Percentiles rank a stretch among this genome's conserved stretches.
phyloP scores from a whole-genome alignment of 2,113 vertebrate genomes.

The Nothobranchius kuhntae region DNA sequence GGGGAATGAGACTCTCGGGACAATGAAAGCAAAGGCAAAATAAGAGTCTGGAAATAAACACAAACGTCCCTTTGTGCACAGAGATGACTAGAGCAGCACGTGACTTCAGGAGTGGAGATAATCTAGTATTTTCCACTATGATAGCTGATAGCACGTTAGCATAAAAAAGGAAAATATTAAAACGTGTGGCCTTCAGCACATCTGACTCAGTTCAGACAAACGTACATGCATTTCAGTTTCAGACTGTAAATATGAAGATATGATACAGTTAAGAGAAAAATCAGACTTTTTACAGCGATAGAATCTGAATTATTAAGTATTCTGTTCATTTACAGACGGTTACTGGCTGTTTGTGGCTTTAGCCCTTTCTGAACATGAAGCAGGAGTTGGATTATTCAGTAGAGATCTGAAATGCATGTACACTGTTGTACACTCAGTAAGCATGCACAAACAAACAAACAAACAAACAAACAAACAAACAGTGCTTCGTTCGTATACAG shows the following conservation, averaged over 20 bases:
- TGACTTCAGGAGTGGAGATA: neutral
- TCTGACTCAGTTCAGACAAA: slow-evolving; percentile 37
- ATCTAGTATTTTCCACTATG: slow-evolving; percentile 9
- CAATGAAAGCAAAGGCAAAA: slow-evolving; percentile 41
- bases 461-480: slow-evolving; percentile 48
- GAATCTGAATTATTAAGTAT: slow-evolving; percentile 22
- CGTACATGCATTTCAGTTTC: slow-evolving; percentile 65
- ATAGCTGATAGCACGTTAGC: slow-evolving; percentile 26
- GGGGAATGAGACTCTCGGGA: slow-evolving; percentile 13
- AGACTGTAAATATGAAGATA: slow-evolving; percentile 27
- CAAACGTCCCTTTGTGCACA: slow-evolving; percentile 41
- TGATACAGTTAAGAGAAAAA: slow-evolving; percentile 16
- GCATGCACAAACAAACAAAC: slow-evolving; percentile 71
- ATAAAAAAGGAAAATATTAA: slow-evolving; percentile 29
- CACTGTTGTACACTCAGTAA: slow-evolving; percentile 68
- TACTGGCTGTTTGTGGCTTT: slow-evolving; percentile 44
- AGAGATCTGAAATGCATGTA: slow-evolving; percentile 60
- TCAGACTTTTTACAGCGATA: slow-evolving; percentile 25
- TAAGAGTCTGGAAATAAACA: slow-evolving; percentile 50
- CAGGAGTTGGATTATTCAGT: slow-evolving; percentile 28
- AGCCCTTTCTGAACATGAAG: slow-evolving; percentile 49
- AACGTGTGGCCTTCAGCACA: slow-evolving; percentile 29
- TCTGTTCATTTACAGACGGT: slow-evolving; percentile 37
- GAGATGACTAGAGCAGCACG: slow-evolving; percentile 1
- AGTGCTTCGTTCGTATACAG: slow-evolving; percentile 51